phyloP scores from a whole-genome alignment of 37 sponge, comb jelly and placozoan genomes.

The Oopsacas minuta region DNA sequence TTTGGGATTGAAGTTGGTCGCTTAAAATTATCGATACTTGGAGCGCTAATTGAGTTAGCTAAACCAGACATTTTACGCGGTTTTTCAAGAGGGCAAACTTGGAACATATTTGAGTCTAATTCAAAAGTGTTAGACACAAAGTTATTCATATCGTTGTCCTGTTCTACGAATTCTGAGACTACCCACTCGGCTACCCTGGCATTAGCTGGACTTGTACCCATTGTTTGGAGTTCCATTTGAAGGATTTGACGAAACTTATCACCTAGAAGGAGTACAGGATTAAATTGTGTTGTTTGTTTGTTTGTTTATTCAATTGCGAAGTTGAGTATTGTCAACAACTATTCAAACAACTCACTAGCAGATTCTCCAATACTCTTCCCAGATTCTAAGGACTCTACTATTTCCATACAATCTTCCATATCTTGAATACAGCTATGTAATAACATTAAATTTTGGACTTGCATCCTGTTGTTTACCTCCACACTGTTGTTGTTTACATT shows the following conservation, averaged over 20 bases:
- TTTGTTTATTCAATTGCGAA: neutral
- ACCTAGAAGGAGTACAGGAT: neutral
- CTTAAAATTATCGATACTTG: neutral
- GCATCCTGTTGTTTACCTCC: neutral
- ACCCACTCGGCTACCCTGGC: constrained; percentile 12
- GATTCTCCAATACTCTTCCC: constrained; percentile 56
- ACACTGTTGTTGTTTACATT: neutral
- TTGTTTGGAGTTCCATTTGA: neutral
- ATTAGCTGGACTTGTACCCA: neutral
- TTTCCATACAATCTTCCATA: constrained; percentile 74
- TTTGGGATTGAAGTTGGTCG: neutral
- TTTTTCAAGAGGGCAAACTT: neutral
- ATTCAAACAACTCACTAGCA: neutral
- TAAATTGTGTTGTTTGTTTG: neutral
- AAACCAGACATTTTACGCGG: neutral
- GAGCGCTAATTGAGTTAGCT: neutral
- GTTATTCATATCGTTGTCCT: neutral
- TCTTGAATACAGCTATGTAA: neutral
- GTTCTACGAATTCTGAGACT: neutral
- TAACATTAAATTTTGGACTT: neutral
- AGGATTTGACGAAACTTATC: constrained; percentile 1
- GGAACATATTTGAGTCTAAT: neutral
- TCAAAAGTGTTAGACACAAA: neutral
- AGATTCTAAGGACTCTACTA: constrained; percentile 64
- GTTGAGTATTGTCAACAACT: too few relatives aligned